Base-by-base conservation (phyloP, 2,888 invertebrate genomes). In the Drosophila barbarae region DNA sequence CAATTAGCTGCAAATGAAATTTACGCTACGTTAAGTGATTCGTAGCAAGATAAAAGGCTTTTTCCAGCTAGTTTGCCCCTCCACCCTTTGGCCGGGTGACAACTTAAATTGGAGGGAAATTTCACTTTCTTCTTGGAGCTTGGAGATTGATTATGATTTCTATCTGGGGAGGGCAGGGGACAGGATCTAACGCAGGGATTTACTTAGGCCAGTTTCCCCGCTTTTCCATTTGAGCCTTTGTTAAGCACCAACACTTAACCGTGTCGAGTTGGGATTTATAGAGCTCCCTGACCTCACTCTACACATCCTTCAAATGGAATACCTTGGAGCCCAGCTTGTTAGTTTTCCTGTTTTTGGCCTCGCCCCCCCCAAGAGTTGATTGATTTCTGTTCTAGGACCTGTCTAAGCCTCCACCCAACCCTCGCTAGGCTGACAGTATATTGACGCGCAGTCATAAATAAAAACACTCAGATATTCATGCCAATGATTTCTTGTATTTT, bases 401-500 rank as follows among this genome's bases (percentile, higher is more conserved):
- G 42, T 15, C 52, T 51, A 26, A 50, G 56, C 57, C 21, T n/a
- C 23, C 23, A 23, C 3, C 52, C 50, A 26, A 15, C 36, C 51
- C n/a, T 7, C 36, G 23, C 36, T 18, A 6, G 38, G 41, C 42
- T 54, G 58, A 50, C 34, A 51, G 49, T 63, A 61, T 75, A 70
- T 79, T 79, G 75, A 82, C 80, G 66, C 59, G 69, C 61, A 77
- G 77, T 77, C 83, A 83, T 83, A 79, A 79, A 80, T 80, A 80
- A 83, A 83, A 80, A 77, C 78, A 78, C 83, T 79, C 79, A 71
- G 69, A 76, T 74, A 81, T 84, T 81, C 79, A 82, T 81, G 79
- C 74, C 76, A 74, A 69, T 78, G 73, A 63, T 66, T 44, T 57
- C 68, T 42, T 38, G 30, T 42, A 42, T 49, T 38, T 55, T 30